phyloP scores from a whole-genome alignment of 2,888 invertebrate genomes.

The Coenonympha arcania region DNA sequence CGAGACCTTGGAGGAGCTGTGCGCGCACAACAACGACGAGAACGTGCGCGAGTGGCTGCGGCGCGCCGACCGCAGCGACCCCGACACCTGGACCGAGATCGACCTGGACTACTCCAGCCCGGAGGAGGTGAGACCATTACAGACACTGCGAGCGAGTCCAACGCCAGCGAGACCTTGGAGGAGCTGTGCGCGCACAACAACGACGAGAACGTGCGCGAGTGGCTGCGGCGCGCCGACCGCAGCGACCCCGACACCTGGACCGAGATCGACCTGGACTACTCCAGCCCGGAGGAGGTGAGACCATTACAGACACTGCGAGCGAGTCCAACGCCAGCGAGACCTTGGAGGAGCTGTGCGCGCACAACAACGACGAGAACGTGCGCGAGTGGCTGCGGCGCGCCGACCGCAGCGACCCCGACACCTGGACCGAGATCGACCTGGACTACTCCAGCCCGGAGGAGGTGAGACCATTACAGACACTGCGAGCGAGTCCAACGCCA shows the following conservation, averaged over 20 bases:
- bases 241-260: constrained; percentile 78
- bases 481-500: not conserved
- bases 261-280: constrained; percentile 80
- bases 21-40: constrained; percentile 51
- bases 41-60: constrained; percentile 62
- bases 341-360: constrained; percentile 52
- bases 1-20: constrained; percentile 54
- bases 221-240: constrained; percentile 49
- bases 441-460: not conserved
- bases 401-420: constrained; percentile 61
- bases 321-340: constrained; percentile 55
- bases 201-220: constrained; percentile 59
- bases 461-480: not conserved
- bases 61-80: constrained; percentile 42
- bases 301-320: constrained; percentile 57
- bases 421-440: constrained; percentile 81
- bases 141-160: constrained; percentile 58
- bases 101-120: constrained; percentile 80
- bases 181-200: constrained; percentile 52
- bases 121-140: constrained; percentile 70
- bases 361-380: constrained; percentile 52
- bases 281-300: constrained; percentile 77
- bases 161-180: constrained; percentile 51
- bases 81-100: constrained; percentile 82
- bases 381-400: constrained; percentile 59